Base-by-base conservation (phyloP, 2,797 vertebrate genomes). In the Rhynchonycteris naso region DNA sequence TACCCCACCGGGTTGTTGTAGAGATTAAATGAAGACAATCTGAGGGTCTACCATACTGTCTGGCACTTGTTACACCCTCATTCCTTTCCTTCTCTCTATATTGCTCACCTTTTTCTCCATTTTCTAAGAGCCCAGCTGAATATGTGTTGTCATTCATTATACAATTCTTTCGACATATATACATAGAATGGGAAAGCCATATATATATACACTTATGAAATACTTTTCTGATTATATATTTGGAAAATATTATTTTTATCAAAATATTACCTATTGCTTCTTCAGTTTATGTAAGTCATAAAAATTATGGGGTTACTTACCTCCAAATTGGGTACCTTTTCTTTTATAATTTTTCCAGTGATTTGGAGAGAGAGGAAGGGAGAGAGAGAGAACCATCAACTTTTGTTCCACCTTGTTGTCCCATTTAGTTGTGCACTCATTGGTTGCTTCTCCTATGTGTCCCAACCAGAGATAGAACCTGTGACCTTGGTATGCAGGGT, bases 311-410 rank as follows among this genome's bases (percentile, higher is more conserved):
- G 30, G 68, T 87, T 71, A 58, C 61, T 61, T 30, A 84, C 7
- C 47, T 54, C 47, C 19, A 86, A 88, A 47, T 22, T 92, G 50
- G 9, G 16, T 78, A 78, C 54, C 43, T 94, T 96, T 96, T 90
- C 52, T 43, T 43, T 43, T 43, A 7, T 43, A 43, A 43, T 6
- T 43, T 43, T 43, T 43, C 43, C 43, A 43, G 43, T 43, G 43
- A 43, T 43, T 43, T 43, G 43, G 43, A 43, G 43, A 43, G 43
- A 43, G 43, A 43, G 8, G 43, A 43, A 43, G 43, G 43, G 43
- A 43, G 43, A 43, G 43, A 43, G 43, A 43, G 43, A 43, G 8
- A 43, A 43, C 8, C 43, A 43, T 43, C 43, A 43, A 43, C 43
- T 43, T 43, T 43, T 43, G 43, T 43, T 43, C 43, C 43, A 43